Evolutionary conservation across 2,113 vertebrate species (phyloP), one percentile per base, ranked within the genome.

Genomic region (Casuarius casuarius): DNA sequence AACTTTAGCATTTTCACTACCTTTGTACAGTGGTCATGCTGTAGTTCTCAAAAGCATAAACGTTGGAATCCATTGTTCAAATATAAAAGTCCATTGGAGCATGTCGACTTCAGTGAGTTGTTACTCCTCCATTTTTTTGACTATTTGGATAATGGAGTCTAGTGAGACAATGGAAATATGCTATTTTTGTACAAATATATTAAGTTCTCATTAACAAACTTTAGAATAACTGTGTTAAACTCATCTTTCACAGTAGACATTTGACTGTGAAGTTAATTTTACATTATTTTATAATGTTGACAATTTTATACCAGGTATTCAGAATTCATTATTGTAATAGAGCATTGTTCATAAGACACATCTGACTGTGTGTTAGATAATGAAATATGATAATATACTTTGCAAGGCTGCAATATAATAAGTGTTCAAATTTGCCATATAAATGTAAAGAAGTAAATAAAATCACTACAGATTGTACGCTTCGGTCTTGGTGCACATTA

Each of bases 291-390:
- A 86, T 94, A 62, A 77, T 58, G 85, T 73, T 95, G 92, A 85
- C 87, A 95, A 94, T 93, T 92, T 95, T 93, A 80, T 94, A 86
- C 44, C 85, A 83, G 92, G 77, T 87, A 86, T 88, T 96, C 82
- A 70, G 72, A 95, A 76, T 94, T 96, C 79, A 93, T 95, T 97
- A 75, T 66, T 94, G 76, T 95, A 96, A 91, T 83, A 93, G 72
- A 91, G 51, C 59, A 84, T 93, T 96, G 93, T 88, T 95, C 40
- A 21, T 88, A 93, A 86, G 92, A 93, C n/a, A 73, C 82, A 82
- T 79, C 91, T 95, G 82, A 82, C 35, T 93, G 58, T 83, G 87
- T 95, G 82, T 75, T 95, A 92, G 90, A 88, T 96, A 96, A 95
- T 90, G 93, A 95, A 94, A 96, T 93, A 95, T 79, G 70, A 68